Percentiles rank a stretch among this genome's conserved stretches.
Evolutionary conservation across 2,888 invertebrate genomes (phyloP).

Genomic region (Tachina lurida): DNA sequence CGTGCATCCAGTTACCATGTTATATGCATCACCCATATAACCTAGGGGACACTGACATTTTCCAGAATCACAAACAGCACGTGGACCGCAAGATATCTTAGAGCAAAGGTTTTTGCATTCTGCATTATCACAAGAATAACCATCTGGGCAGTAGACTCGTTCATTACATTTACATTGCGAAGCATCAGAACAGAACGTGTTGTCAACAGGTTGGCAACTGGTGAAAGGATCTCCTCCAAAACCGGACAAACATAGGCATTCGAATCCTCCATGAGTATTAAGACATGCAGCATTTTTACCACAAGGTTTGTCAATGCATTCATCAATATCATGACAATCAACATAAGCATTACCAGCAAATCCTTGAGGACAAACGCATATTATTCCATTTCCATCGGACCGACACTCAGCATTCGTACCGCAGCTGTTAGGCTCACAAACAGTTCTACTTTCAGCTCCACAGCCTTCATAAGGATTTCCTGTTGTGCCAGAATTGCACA

Average conservation of each 20-base stretch:
- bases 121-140: conserved; percentile 89
- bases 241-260: conserved; percentile 93
- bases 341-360: conserved; percentile 94
- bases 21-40: conserved; percentile 89
- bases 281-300: conserved; percentile 94
- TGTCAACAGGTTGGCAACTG: conserved; percentile 89
- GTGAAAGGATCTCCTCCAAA: conserved; percentile 94
- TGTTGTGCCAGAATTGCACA: conserved; percentile 91
- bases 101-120: conserved; percentile 91
- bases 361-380: conserved; percentile 92
- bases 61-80: conserved; percentile 91
- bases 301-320: conserved; percentile 91
- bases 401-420: conserved; percentile 91
- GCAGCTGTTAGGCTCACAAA: conserved; percentile 89
- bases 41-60: conserved; percentile 91
- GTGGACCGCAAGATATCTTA: conserved; percentile 90
- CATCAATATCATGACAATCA: conserved; percentile 92
- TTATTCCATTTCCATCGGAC: conserved; percentile 88
- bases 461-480: conserved; percentile 95
- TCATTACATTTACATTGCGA: conserved; percentile 88
- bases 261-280: conserved; percentile 94
- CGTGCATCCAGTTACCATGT: conserved; percentile 88
- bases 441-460: conserved; percentile 87
- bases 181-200: conserved; percentile 88
- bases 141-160: conserved; percentile 89